Percentiles rank a stretch among this genome's conserved stretches.
phyloP scores from a whole-genome alignment of 2,797 vertebrate genomes.

The Pseudomugil gertrudae region DNA sequence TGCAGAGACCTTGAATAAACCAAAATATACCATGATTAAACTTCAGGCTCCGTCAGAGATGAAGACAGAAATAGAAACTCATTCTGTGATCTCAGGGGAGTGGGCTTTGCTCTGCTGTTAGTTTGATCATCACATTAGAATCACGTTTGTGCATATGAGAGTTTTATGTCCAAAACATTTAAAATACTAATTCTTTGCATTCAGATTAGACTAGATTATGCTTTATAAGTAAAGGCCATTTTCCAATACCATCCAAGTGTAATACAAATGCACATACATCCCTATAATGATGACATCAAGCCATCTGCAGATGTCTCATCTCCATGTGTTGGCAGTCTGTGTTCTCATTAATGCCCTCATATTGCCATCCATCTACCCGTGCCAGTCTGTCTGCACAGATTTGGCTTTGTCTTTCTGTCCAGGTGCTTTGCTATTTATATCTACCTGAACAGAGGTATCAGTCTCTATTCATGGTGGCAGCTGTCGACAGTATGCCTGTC shows the following conservation, averaged over 20 bases:
- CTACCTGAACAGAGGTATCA: slow-evolving; percentile 33
- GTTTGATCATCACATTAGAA: slow-evolving; percentile 42
- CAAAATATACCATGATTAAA: slow-evolving; percentile 58
- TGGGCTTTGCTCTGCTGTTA: slow-evolving; percentile 5
- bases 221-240: no score
- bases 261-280: slow-evolving; percentile 5
- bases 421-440: slow-evolving; percentile 70
- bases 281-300: slow-evolving; percentile 56
- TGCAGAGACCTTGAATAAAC: slow-evolving; percentile 33
- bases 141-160: background rate
- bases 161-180: background rate
- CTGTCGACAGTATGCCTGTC: slow-evolving; percentile 27
- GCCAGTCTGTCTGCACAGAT: slow-evolving; percentile 48
- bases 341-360: slow-evolving; percentile 62
- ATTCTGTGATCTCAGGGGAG: slow-evolving; percentile 37
- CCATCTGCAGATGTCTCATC: slow-evolving; percentile 59
- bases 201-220: background rate
- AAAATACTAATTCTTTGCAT: slow-evolving; percentile 8
- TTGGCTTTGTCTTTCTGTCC: slow-evolving; percentile 58
- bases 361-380: slow-evolving; percentile 60
- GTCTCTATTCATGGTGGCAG: slow-evolving; percentile 51
- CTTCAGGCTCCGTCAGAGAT: slow-evolving; percentile 41
- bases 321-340: slow-evolving; percentile 43
- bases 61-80: slow-evolving; percentile 61
- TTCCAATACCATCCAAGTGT: background rate